A percentile compares a stretch with the other conserved stretches of the same genome.
Conservation (phyloP, 2,113 vertebrate species). For the Equus quagga region DNA sequence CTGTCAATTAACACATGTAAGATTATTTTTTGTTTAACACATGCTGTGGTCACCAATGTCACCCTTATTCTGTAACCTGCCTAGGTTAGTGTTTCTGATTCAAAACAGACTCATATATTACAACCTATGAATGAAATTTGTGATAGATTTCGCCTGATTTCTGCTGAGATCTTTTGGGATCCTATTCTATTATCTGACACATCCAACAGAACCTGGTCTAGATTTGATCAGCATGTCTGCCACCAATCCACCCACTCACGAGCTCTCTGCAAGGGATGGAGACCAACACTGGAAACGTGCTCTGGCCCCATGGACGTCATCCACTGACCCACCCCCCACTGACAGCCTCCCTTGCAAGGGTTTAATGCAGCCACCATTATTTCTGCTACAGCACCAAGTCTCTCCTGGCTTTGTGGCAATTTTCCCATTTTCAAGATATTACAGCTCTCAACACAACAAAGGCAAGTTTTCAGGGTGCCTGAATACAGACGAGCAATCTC, state of each 20-base stretch:
- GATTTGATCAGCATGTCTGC: not conserved
- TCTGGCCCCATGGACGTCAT: not conserved
- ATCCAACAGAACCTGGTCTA: not conserved
- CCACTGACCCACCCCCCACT: no score
- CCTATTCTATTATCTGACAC: fast-evolving
- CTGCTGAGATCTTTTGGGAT: not conserved
- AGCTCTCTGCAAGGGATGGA: not conserved
- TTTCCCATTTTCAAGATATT: not conserved
- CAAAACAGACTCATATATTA: not conserved
- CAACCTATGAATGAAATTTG: not conserved
- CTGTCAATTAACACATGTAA: not conserved
- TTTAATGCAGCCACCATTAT: not conserved
- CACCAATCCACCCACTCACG: not conserved
- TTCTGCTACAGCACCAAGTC: not conserved
- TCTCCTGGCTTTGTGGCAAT: not conserved
- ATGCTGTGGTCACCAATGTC: no score
- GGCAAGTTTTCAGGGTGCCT: not conserved
- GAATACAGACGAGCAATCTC: not conserved
- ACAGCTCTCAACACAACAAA: not conserved
- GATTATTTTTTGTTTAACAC: not conserved
- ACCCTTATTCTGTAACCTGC: not conserved
- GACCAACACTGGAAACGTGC: fast-evolving
- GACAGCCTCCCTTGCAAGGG: not conserved
- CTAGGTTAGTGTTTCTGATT: not conserved
- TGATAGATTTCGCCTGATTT: not conserved